Evolutionary conservation across 2,113 vertebrate species (phyloP).

Genomic region (Bufo bufo): DNA sequence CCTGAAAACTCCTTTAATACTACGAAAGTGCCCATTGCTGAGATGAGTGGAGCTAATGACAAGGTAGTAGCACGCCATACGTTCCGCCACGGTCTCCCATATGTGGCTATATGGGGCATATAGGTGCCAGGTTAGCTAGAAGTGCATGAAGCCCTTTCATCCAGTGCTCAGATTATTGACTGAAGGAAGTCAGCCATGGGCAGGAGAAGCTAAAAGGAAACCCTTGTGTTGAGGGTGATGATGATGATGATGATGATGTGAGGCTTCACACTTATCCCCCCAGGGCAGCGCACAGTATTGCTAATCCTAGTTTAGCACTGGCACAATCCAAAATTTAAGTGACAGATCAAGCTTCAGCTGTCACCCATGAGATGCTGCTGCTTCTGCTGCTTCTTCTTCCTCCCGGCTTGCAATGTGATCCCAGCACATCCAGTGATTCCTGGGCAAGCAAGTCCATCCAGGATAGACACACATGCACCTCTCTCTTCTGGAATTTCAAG

Average conservation of each 20-base stretch:
- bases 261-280: neutral
- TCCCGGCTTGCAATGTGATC: constrained; percentile 22
- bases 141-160: constrained; percentile 58
- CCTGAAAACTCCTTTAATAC: constrained; percentile 97
- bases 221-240: constrained; percentile 62
- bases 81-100: constrained; percentile 69
- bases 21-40: constrained; percentile 95
- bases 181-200: constrained; percentile 56
- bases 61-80: constrained; percentile 97
- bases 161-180: constrained; percentile 63
- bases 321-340: constrained; percentile 26
- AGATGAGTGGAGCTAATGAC: constrained; percentile 99
- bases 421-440: neutral
- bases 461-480: neutral
- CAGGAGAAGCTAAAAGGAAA: constrained; percentile 63
- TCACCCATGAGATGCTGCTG: constrained; percentile 14
- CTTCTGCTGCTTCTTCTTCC: constrained; percentile 9
- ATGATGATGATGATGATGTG: neutral
- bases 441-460: constrained; percentile 9
- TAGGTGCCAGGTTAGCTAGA: constrained; percentile 57
- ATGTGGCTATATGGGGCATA: constrained; percentile 36
- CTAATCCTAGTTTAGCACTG: constrained; percentile 19
- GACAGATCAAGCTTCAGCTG: constrained; percentile 36
- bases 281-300: neutral
- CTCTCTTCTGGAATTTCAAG: neutral